These are phyloP conservation scores for Marcusenius ussheri DNA, from an alignment of 2,113 vertebrate genomes.

Conservation along the genomic window DNA sequence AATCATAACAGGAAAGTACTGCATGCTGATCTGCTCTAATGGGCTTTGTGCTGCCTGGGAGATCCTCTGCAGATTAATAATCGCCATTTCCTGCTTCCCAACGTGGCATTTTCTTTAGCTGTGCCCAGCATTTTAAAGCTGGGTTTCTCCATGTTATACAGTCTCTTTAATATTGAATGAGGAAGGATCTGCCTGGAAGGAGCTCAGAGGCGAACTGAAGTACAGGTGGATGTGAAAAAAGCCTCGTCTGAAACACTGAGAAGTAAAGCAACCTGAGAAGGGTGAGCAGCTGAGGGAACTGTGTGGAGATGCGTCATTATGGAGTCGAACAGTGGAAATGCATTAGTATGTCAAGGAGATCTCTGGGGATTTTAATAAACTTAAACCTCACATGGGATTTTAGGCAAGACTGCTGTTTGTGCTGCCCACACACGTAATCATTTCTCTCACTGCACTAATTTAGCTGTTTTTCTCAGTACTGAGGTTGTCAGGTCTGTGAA, in stretches of 20 bases:
- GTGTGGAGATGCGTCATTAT: neutral
- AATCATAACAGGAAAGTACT: neutral
- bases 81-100: constrained; percentile 18
- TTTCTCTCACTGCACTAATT: neutral
- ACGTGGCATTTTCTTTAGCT: constrained; percentile 1
- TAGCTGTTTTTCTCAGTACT: neutral
- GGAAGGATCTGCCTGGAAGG: neutral
- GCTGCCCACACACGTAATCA: neutral
- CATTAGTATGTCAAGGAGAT: neutral
- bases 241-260: neutral
- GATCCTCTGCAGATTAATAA: neutral
- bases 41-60: neutral
- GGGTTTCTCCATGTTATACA: neutral
- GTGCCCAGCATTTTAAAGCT: neutral
- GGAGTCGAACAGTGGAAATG: neutral
- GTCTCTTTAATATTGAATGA: neutral
- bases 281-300: neutral
- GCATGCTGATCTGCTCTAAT: neutral
- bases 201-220: neutral
- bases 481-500: neutral
- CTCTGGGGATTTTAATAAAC: neutral
- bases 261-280: neutral
- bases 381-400: neutral
- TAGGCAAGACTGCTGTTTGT: neutral
- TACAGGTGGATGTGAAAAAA: neutral